Percentiles rank a stretch among this genome's conserved stretches.
phyloP scores from a whole-genome alignment of 2,888 invertebrate genomes.

The Drosophila gaucha region DNA sequence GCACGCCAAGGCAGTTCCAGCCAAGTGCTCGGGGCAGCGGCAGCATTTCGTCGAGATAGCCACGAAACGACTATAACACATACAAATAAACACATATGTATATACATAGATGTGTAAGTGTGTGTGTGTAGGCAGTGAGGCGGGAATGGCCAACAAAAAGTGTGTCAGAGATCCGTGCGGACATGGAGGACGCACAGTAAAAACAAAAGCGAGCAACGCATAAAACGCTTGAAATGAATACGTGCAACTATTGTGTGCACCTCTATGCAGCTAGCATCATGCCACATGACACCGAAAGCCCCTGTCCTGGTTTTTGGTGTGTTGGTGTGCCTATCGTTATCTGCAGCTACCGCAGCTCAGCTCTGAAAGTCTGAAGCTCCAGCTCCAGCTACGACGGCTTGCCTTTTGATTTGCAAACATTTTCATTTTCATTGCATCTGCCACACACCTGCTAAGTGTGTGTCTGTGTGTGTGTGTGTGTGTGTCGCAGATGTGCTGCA shows the following conservation, averaged over 20 bases:
- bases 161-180: constrained; percentile 57
- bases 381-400: constrained; percentile 21
- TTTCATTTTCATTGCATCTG: constrained; percentile 60
- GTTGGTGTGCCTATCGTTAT: constrained; percentile 11
- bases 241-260: constrained; percentile 60
- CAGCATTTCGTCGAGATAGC: constrained; percentile 15
- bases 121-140: constrained; percentile 2
- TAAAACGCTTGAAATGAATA: constrained; percentile 76
- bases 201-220: constrained; percentile 68
- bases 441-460: constrained; percentile 3
- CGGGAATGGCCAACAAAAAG: constrained; percentile 54
- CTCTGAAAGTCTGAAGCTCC: constrained; percentile 3
- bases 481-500: constrained; percentile 57
- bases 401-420: constrained; percentile 68
- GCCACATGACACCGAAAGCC: not conserved
- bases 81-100: not conserved
- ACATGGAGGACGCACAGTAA: constrained; percentile 39
- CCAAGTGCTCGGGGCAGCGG: constrained; percentile 7
- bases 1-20: constrained; percentile 53
- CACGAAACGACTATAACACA: constrained; percentile 8
- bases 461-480: not conserved
- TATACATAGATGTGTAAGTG: not conserved
- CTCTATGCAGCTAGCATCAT: constrained; percentile 1
- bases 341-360: constrained; percentile 2
- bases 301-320: not conserved